A percentile compares a stretch with the other conserved stretches of the same genome.
phyloP scores from a whole-genome alignment of 1,140 invertebrate genomes.

The Gonatopus flavifemur region DNA sequence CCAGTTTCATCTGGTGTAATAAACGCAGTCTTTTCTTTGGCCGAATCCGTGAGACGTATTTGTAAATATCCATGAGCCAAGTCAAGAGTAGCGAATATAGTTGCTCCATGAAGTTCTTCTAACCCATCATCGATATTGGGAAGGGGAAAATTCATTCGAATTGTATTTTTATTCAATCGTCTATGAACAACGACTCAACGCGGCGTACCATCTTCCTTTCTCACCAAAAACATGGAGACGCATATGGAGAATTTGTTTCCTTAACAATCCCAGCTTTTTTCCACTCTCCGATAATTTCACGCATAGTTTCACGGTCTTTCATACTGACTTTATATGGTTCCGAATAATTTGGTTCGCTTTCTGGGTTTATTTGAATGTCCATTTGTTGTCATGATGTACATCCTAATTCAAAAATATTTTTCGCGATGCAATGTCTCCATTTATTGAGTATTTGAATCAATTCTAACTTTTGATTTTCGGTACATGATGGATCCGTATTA shows the following conservation, averaged over 20 bases:
- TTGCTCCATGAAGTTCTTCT: too few relatives aligned
- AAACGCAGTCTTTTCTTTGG: too few relatives aligned
- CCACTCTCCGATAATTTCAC: constrained; percentile 2
- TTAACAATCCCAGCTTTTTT: constrained; percentile 5
- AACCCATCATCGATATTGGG: too few relatives aligned
- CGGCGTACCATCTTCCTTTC: too few relatives aligned
- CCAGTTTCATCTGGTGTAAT: too few relatives aligned
- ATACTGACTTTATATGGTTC: constrained; percentile 7
- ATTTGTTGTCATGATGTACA: constrained; percentile 3
- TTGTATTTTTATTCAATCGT: too few relatives aligned
- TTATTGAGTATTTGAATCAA: constrained; percentile 1
- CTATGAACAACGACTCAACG: too few relatives aligned
- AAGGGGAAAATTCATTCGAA: too few relatives aligned
- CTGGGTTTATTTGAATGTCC: constrained; percentile 5
- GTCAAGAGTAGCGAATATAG: too few relatives aligned
- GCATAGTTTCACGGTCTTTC: neutral
- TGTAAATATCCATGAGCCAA: too few relatives aligned
- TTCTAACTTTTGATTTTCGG: constrained; percentile 2
- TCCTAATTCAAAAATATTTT: constrained; percentile 7
- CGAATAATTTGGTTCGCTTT: neutral
- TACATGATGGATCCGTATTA: neutral
- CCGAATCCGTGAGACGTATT: too few relatives aligned
- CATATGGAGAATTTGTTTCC: neutral
- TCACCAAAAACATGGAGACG: too few relatives aligned
- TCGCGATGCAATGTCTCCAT: constrained; percentile 5